phyloP scores from a whole-genome alignment of 2,797 vertebrate genomes.

The Pogoniulus pusillus region DNA sequence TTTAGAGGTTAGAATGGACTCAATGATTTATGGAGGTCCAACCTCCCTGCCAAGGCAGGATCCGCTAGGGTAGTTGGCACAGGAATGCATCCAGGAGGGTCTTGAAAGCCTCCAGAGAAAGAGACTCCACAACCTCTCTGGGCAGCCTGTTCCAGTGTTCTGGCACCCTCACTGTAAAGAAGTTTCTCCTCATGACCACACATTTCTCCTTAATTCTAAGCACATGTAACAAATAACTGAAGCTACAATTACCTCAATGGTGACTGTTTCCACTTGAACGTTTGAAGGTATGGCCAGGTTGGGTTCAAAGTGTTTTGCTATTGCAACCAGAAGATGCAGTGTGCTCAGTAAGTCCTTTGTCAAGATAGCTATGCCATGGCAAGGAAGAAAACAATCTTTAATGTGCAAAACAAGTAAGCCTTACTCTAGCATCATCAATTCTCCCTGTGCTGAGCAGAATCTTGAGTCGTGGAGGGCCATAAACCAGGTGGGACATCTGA shows the following conservation, averaged over 20 bases:
- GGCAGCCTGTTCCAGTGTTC: too few species aligned
- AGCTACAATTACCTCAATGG: slow-evolving; percentile 80
- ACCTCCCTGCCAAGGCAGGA: too few species aligned
- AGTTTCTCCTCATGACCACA: not conserved
- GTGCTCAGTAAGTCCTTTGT: slow-evolving; percentile 89
- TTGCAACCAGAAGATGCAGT: slow-evolving; percentile 90
- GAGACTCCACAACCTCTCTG: too few species aligned
- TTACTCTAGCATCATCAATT: not conserved
- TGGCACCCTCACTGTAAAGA: too few species aligned
- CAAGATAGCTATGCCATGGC: slow-evolving; percentile 83
- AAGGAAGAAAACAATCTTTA: not conserved
- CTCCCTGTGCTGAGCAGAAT: not conserved
- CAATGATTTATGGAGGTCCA: too few species aligned
- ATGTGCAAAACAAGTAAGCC: not conserved
- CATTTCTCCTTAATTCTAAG: not conserved
- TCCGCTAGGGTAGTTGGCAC: too few species aligned
- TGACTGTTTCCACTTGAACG: slow-evolving; percentile 85
- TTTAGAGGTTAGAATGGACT: too few species aligned
- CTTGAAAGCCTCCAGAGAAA: too few species aligned
- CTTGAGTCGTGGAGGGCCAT: not conserved
- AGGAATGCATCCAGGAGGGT: too few species aligned
- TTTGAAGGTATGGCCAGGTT: slow-evolving; percentile 80
- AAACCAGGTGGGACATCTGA: not conserved
- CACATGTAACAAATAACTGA: not conserved
- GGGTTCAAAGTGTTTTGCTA: slow-evolving; percentile 85